A percentile compares a stretch with the other conserved stretches of the same genome.
Evolutionary conservation across 2,113 vertebrate species (phyloP).

Genomic region (Barnardius zonarius): DNA sequence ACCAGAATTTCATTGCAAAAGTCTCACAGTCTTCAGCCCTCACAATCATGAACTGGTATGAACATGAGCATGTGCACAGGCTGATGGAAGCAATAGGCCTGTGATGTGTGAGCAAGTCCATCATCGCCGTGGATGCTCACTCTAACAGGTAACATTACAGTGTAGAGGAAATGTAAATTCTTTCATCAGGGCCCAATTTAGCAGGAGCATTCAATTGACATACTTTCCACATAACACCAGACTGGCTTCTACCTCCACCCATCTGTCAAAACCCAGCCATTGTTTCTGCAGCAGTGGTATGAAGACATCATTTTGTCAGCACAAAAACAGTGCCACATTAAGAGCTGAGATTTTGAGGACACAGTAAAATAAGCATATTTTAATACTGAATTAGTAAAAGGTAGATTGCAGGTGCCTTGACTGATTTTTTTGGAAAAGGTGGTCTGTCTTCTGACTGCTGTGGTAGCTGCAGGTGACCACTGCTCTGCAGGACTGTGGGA

Average conservation of each 20-base stretch:
- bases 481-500: neutral
- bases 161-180: neutral
- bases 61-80: rapidly evolving
- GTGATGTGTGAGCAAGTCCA: rapidly evolving
- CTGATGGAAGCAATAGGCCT: neutral
- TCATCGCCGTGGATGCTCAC: rapidly evolving
- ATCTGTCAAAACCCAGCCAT: neutral
- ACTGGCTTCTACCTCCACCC: neutral
- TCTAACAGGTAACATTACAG: neutral
- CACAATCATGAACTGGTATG: rapidly evolving
- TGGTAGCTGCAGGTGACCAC: neutral
- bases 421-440: neutral
- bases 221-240: neutral
- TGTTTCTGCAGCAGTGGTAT: neutral
- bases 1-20: neutral
- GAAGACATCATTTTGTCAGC: neutral
- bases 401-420: neutral
- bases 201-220: neutral
- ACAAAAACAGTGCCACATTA: neutral
- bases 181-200: neutral
- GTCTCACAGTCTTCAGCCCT: neutral
- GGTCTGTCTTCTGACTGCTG: neutral
- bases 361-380: neutral
- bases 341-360: neutral
- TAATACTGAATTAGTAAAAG: neutral